Percentiles rank a stretch among this genome's conserved stretches.
Evolutionary conservation across 2,113 vertebrate species (phyloP).

Genomic region (Lasiurus borealis): DNA sequence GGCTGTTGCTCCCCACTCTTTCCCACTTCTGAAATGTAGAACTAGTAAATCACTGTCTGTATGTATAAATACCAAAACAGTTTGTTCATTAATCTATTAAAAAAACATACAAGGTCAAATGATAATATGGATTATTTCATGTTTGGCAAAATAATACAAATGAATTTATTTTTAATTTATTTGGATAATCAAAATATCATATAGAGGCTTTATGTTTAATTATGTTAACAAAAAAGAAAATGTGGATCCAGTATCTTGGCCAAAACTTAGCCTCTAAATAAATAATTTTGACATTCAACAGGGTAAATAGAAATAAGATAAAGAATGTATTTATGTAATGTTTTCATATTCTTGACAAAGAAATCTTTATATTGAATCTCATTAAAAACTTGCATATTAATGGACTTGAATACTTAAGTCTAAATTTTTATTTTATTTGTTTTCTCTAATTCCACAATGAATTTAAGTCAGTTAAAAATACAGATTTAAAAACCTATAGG

Average conservation of each 20-base stretch:
- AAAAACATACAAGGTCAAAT: not conserved
- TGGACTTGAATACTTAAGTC: not conserved
- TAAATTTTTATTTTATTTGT: constrained; percentile 8
- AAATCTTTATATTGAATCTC: not conserved
- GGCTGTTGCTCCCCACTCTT: not conserved
- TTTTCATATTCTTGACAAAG: constrained; percentile 19
- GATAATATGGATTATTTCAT: constrained; percentile 42
- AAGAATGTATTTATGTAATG: not conserved
- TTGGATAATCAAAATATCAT: not conserved
- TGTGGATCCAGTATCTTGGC: not conserved
- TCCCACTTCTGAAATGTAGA: not conserved
- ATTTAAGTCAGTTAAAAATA: constrained; percentile 19
- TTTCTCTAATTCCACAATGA: not conserved
- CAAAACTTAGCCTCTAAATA: not conserved
- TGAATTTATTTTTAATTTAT: constrained; percentile 47
- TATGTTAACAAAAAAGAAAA: constrained; percentile 5
- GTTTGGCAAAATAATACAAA: not conserved
- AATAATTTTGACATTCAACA: not conserved
- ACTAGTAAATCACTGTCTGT: not conserved
- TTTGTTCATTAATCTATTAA: not conserved
- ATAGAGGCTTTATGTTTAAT: not conserved
- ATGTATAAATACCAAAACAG: not conserved
- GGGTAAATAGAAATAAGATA: not conserved
- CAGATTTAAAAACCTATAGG: not conserved
- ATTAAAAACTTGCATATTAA: constrained; percentile 6